A percentile compares a stretch with the other conserved stretches of the same genome.
Evolutionary conservation across 1,140 invertebrate genomes (phyloP).

Genomic region (Pantala flavescens): DNA sequence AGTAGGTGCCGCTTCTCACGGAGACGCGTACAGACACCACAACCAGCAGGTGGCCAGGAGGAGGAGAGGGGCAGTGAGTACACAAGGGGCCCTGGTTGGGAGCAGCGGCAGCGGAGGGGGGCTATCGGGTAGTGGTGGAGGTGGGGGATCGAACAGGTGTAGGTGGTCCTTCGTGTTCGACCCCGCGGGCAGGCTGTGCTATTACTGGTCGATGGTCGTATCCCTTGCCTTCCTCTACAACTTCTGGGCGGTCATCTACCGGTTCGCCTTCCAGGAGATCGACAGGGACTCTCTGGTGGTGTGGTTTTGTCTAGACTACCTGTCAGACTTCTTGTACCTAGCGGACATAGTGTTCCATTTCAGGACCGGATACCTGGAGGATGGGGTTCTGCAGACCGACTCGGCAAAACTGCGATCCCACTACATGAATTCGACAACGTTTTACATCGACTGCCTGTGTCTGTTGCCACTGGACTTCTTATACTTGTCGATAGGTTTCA

Average conservation of each 20-base stretch:
- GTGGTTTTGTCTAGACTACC: slow-evolving; percentile 96
- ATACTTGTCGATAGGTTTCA: slow-evolving; percentile 95
- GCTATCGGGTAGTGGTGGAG: slow-evolving; percentile 37
- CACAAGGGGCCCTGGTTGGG: neutral
- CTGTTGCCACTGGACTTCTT: slow-evolving; percentile 94
- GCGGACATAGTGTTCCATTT: slow-evolving; percentile 96
- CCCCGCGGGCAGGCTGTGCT: slow-evolving; percentile 80
- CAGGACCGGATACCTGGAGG: slow-evolving; percentile 90
- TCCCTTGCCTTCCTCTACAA: slow-evolving; percentile 97
- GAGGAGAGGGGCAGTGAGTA: neutral
- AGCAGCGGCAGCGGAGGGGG: slow-evolving; percentile 49
- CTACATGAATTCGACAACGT: slow-evolving; percentile 97
- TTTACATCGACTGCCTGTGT: slow-evolving; percentile 98
- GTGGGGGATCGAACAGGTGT: slow-evolving; percentile 39
- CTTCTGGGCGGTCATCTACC: slow-evolving; percentile 97
- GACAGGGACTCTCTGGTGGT: slow-evolving; percentile 78
- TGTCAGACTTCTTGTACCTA: slow-evolving; percentile 91
- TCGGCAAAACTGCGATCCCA: slow-evolving; percentile 84
- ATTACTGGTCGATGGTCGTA: slow-evolving; percentile 95
- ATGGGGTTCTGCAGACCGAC: slow-evolving; percentile 93
- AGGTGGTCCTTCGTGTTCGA: slow-evolving; percentile 90
- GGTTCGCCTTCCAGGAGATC: slow-evolving; percentile 92
- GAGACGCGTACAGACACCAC: slow-evolving; percentile 45
- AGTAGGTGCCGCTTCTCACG: slow-evolving; percentile 33
- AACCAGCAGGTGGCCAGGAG: slow-evolving; percentile 32